Conservation (phyloP, 2,888 invertebrate species). For the Onthophagus sagittarius region DNA sequence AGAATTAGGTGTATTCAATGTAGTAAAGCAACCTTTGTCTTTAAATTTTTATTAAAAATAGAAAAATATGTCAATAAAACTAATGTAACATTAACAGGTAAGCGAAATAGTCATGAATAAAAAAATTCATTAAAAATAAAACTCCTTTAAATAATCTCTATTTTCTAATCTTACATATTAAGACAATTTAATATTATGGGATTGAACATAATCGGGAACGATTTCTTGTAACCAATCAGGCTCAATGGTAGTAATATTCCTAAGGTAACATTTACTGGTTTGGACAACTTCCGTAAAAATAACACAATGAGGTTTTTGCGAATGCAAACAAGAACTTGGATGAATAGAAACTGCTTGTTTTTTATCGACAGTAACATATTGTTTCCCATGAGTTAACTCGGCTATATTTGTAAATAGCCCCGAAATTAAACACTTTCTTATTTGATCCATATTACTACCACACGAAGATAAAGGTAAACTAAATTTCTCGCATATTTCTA, state of each 20-base stretch:
- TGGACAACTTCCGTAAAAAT: conserved; percentile 85
- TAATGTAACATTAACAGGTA: background rate
- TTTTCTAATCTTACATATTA: background rate
- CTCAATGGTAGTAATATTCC: conserved; percentile 73
- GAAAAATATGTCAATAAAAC: background rate
- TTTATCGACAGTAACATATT: conserved; percentile 62
- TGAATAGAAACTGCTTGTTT: conserved; percentile 74
- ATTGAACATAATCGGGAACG: conserved; percentile 47
- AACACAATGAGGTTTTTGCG: conserved; percentile 68
- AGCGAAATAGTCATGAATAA: background rate
- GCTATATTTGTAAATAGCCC: conserved; percentile 87
- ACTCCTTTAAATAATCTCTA: background rate
- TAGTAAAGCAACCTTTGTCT: background rate
- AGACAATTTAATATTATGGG: conserved; percentile 20
- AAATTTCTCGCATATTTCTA: conserved; percentile 63
- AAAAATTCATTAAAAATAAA: background rate
- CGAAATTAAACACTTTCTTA: conserved; percentile 73
- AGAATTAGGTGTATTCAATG: too few relatives aligned
- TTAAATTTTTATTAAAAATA: conserved; percentile 2
- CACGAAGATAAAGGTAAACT: conserved; percentile 63
- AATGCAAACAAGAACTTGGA: conserved; percentile 75
- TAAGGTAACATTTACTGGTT: conserved; percentile 77
- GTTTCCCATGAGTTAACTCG: conserved; percentile 68
- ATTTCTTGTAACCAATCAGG: conserved; percentile 73
- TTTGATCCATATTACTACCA: conserved; percentile 58